Evolutionary conservation across 2,797 vertebrate species (phyloP).

Genomic region (Intellagama lesueurii): DNA sequence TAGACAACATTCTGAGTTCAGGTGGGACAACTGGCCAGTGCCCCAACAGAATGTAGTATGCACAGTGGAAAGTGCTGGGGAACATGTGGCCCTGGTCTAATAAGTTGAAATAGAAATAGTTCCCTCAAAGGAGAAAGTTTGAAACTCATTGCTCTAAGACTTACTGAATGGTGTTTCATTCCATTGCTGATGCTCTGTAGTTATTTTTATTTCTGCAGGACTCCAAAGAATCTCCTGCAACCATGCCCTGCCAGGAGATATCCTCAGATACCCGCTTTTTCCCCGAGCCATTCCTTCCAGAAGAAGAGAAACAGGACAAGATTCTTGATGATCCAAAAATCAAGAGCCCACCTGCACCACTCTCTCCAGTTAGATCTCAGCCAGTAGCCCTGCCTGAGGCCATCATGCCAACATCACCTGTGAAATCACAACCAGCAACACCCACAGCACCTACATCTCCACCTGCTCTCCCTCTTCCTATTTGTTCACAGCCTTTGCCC

Average conservation of each 20-base stretch:
- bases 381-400: slow-evolving; percentile 84
- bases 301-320: slow-evolving; percentile 71
- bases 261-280: slow-evolving; percentile 83
- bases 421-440: slow-evolving; percentile 75
- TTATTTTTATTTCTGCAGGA: slow-evolving; percentile 55
- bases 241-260: slow-evolving; percentile 51
- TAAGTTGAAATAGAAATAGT: neutral
- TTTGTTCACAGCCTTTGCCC: slow-evolving; percentile 91
- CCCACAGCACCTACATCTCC: slow-evolving; percentile 51
- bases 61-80: neutral
- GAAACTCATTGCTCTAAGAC: neutral
- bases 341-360: slow-evolving; percentile 53
- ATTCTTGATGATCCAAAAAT: slow-evolving; percentile 69
- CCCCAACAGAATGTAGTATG: too few species aligned
- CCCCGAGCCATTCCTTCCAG: slow-evolving; percentile 79
- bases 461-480: slow-evolving; percentile 83
- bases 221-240: slow-evolving; percentile 11
- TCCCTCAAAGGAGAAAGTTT: neutral
- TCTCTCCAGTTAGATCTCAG: slow-evolving; percentile 86
- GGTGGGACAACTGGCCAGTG: neutral
- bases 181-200: slow-evolving; percentile 7
- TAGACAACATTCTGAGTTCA: neutral
- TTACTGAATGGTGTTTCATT: neutral
- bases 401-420: slow-evolving; percentile 73
- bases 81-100: neutral